Evolutionary conservation across 1,140 invertebrate species (phyloP), one percentile per base, ranked within the genome.

Genomic region (Paraescarpia echinospica): DNA sequence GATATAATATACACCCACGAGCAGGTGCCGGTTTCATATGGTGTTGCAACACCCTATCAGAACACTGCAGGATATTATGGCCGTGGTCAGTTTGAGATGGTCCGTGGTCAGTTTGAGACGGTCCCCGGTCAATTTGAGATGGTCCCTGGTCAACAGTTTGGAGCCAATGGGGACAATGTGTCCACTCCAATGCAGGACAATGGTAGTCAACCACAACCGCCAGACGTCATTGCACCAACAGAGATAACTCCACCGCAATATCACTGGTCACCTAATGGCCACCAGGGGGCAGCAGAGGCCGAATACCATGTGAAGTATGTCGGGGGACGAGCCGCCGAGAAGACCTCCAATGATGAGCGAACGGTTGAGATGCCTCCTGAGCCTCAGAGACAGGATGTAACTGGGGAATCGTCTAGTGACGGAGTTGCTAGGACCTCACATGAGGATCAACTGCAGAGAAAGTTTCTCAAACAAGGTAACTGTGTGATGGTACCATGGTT

Each of bases 391-490:
- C 77, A 35, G 92, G 92, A 35, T 89, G 90, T 91, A 92, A 93
- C 22, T 2, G 22, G 59, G 59, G 59, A 31, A 27, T 31, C 59
- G 59, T 77, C 59, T 14, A 18, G 8, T 27, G 59, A 77, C 22
- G 34, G 59, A 93, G 9, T 33, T 51, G 14, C 41, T 89, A 22
- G 59, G n/a, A 35, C n/a, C n/a, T 35, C 33, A 51, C 51, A 35
- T 35, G 91, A 90, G 1, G 92, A 93, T 33, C 89, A 92, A 89
- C 51, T 93, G 9, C 93, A 94, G 27, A 91, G 89, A 59, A 93
- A 92, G 48, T 94, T 94, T 91, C 92, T 94, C 89, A 90, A 92
- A 33, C 93, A 94, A 94, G 93, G 93, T 94, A 90, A 51, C 92
- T 91, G 27, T 22, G 27, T 34, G 90, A n/a, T 14, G n/a, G 5